Conservation (phyloP, 1,140 invertebrate species). For the Elysia chlorotica region DNA sequence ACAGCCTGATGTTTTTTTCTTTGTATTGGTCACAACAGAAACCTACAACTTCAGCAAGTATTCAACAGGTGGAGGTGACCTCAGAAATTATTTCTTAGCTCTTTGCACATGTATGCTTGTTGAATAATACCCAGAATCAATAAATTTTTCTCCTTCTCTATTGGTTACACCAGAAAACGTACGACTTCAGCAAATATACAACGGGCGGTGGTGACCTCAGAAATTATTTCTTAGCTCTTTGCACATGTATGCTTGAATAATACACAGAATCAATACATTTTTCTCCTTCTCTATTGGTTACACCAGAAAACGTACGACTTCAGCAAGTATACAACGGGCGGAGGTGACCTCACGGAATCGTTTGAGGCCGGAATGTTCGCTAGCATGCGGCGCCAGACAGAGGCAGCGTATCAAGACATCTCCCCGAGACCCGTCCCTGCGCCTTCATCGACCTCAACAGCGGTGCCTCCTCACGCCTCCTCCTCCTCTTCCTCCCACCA, state of each 20-base stretch:
- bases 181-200: slow-evolving; percentile 47
- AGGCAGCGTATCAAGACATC: slow-evolving; percentile 38
- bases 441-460: neutral
- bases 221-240: slow-evolving; percentile 51
- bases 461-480: neutral
- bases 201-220: slow-evolving; percentile 48
- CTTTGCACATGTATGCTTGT: slow-evolving; percentile 44
- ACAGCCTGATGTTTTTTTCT: too few species aligned
- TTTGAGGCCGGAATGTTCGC: slow-evolving; percentile 51
- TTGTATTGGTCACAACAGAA: too few species aligned
- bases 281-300: too few species aligned
- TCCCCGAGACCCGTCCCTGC: neutral
- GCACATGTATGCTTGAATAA: slow-evolving; percentile 48
- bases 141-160: too few species aligned
- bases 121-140: slow-evolving; percentile 39
- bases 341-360: slow-evolving; percentile 45
- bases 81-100: slow-evolving; percentile 52
- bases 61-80: slow-evolving; percentile 44
- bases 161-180: too few species aligned
- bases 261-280: slow-evolving; percentile 31
- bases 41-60: slow-evolving; percentile 47
- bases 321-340: slow-evolving; percentile 45
- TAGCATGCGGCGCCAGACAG: slow-evolving; percentile 45
- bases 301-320: slow-evolving; percentile 46
- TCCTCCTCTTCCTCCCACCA: too few species aligned